Base-by-base conservation (phyloP, 2,888 invertebrate species). In the Scaptomyza flava region DNA sequence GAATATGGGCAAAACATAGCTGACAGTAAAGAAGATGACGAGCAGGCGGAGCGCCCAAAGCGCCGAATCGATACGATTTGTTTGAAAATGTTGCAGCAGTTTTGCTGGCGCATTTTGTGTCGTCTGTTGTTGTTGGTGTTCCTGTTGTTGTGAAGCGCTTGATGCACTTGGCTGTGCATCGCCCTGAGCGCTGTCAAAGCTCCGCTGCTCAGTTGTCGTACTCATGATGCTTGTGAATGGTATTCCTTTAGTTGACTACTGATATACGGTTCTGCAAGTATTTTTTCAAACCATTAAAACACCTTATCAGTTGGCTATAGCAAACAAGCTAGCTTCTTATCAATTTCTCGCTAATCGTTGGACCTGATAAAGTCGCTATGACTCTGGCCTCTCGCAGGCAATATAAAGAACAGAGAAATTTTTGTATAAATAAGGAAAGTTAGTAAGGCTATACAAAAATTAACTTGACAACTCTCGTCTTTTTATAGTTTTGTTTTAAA, bases 1-100 rank as follows among this genome's bases (percentile, higher is more conserved):
- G 92, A 98, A 96, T 81, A 98, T 91, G 58, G 98, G 98, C 85
- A 98, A 91, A 52, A 98, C 93, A 92, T 98, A 99, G 89, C 95
- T 95, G 80, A 97, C 90, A 14, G 97, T 95, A 91, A 96, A 98
- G 14, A 97, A 89, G 30, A 99, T 94, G 1, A 97, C 96, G 64
- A 97, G 93, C 27, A 98, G 91, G 84, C 99, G 93, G 36, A 98
- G 96, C 14, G 95, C 94, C 97, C 98, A 98, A 62, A 98, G 93
- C 0, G 96, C 95, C 46, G 97, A 95, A 89, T 97, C 97, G 57
- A 98, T 94, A 93, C 97, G 98, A 91, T 98, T 96, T 48, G 94
- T 94, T 38, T 95, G 93, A 73, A 98, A 92, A 87, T 97, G 96
- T 41, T 94, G 93, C 88, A 95, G 95, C 45, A 97, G 91, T 17